Evolutionary conservation across 2,888 invertebrate species (phyloP).

Genomic region (Euphydryas editha): DNA sequence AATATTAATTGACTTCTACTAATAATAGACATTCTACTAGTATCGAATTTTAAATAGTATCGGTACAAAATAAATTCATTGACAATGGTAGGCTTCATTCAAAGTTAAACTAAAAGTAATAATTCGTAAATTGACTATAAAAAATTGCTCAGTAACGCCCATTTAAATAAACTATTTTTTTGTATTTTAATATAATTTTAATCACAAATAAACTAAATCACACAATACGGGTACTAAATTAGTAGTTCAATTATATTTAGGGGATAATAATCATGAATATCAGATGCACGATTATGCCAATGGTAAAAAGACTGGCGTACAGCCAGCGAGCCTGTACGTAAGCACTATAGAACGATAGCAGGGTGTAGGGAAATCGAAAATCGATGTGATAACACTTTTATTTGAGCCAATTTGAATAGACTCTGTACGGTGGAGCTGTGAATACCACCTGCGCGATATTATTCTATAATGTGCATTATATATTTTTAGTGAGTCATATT

Average conservation of each 20-base stretch:
- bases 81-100: no score
- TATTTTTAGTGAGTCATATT: neutral
- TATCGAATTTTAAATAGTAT: no score
- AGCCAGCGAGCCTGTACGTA: conserved; percentile 57
- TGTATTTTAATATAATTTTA: neutral
- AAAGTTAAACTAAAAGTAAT: no score
- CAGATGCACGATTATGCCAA: conserved; percentile 55
- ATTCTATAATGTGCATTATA: conserved; percentile 12
- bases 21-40: no score
- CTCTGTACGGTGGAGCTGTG: conserved; percentile 44
- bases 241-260: conserved; percentile 31
- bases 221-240: neutral
- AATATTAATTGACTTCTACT: no score
- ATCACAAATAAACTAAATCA: neutral
- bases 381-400: conserved; percentile 74
- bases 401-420: conserved; percentile 73
- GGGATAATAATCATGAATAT: conserved; percentile 56
- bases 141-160: no score
- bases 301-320: conserved; percentile 60
- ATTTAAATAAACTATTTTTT: neutral
- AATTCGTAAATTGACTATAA: no score
- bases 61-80: no score
- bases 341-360: conserved; percentile 50
- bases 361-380: conserved; percentile 52
- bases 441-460: conserved; percentile 38